Conservation (phyloP, 2,888 invertebrate genomes). For the Hypomecis atomaria region DNA sequence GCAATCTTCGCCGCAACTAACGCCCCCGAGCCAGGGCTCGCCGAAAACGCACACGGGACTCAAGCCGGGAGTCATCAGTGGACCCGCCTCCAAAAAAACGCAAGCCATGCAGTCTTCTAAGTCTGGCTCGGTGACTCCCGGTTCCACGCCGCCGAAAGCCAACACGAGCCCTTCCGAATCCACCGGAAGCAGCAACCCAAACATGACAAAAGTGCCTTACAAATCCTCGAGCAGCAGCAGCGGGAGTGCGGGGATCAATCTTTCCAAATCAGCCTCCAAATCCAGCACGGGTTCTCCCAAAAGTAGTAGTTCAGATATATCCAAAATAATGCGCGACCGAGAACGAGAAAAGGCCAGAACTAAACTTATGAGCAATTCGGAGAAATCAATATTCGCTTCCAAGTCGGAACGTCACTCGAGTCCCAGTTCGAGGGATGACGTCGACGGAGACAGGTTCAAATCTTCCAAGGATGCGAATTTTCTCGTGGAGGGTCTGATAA, state of each 20-base stretch:
- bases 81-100: constrained; percentile 93
- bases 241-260: constrained; percentile 73
- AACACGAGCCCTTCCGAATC: constrained; percentile 73
- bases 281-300: constrained; percentile 86
- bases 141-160: constrained; percentile 77
- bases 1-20: constrained; percentile 77
- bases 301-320: constrained; percentile 83
- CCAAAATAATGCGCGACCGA: constrained; percentile 84
- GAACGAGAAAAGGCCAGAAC: constrained; percentile 85
- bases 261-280: constrained; percentile 78
- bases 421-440: constrained; percentile 87
- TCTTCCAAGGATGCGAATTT: constrained; percentile 86
- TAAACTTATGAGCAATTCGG: constrained; percentile 84
- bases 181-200: constrained; percentile 58
- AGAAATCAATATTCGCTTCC: constrained; percentile 87
- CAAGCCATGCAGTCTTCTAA: constrained; percentile 85
- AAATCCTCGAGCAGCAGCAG: constrained; percentile 73
- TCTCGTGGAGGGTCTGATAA: constrained; percentile 90
- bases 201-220: constrained; percentile 77
- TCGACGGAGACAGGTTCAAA: constrained; percentile 87
- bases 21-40: constrained; percentile 86
- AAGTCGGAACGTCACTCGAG: constrained; percentile 87
- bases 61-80: constrained; percentile 94
- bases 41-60: constrained; percentile 92
- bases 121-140: constrained; percentile 64